Base-by-base conservation (phyloP, 1,140 invertebrate genomes). In the Drosophila athabasca region DNA sequence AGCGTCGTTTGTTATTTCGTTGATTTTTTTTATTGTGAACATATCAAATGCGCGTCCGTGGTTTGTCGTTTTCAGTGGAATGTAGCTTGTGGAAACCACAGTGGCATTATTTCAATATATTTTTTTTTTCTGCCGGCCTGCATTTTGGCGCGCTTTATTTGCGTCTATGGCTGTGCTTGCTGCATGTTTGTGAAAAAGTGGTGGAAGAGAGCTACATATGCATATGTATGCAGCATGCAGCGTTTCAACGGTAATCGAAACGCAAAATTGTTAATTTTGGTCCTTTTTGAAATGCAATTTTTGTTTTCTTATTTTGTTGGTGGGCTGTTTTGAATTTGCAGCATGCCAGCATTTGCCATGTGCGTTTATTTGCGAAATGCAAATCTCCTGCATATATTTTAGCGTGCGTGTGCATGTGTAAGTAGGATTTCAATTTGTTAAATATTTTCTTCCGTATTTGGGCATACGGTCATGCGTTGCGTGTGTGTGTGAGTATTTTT, bases 111-210 rank as follows among this genome's bases (percentile, higher is more conserved):
- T 57, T 58, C 39, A 35, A 62, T 53, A n/a, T 31, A 39, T 19
- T 1, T 19, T 45, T 22, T 15, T 35, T 55, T 19, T 49, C 17
- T 22, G n/a, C 35, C 51, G 35, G 35, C 35, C 35, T 55, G 46
- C 45, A 57, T 74, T 77, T 76, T 78, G 76, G 76, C 76, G 76
- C 66, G 72, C 62, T 66, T 71, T 71, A 17, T 17, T 22, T 60
- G 71, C 71, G 60, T 70, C 52, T 11, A 29, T 75, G 53, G 31
- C 45, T 52, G 49, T 44, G 6, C 19, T 39, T n/a, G 49, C 50
- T 26, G 17, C 26, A 24, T 59, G 35, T 24, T 35, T 24, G 44
- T 26, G 35, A 13, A 2, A 13, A 11, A 35, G 35, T 39, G 35
- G 35, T 0, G 35, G 11, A 35, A 8, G 31, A 19, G 17, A 19